Conservation (phyloP, 1,140 invertebrate species). For the Drosophila melanica region DNA sequence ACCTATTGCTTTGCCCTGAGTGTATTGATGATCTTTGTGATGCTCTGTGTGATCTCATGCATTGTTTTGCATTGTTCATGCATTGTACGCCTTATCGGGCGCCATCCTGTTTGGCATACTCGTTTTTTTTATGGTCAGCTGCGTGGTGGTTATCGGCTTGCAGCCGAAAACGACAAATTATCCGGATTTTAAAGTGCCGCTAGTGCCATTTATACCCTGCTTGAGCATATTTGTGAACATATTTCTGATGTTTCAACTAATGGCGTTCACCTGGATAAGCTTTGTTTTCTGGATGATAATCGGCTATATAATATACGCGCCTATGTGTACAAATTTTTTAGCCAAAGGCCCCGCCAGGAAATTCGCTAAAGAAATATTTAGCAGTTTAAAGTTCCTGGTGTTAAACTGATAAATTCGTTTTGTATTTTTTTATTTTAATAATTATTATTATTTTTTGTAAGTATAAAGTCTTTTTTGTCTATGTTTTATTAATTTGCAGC, state of each 20-base stretch:
- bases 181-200: conserved; percentile 88
- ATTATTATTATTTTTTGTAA: too few species aligned
- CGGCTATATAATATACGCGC: conserved; percentile 86
- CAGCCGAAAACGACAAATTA: conserved; percentile 65
- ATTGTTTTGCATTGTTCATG: too few species aligned
- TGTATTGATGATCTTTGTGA: not conserved
- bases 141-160: conserved; percentile 61
- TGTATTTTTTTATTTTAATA: too few species aligned
- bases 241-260: conserved; percentile 94
- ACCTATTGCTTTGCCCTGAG: not conserved
- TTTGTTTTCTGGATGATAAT: conserved; percentile 92
- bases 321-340: not conserved
- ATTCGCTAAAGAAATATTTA: not conserved
- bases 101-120: conserved; percentile 18
- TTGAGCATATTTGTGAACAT: conserved; percentile 94
- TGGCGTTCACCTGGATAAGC: conserved; percentile 92
- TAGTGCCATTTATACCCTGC: conserved; percentile 93
- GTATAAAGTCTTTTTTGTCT: too few species aligned
- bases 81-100: not conserved
- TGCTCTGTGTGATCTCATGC: not conserved
- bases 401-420: not conserved
- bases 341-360: not conserved
- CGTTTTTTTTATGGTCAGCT: conserved; percentile 55
- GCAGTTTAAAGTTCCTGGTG: not conserved
- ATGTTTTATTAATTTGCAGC: too few species aligned